Evolutionary conservation across 2,113 vertebrate species (phyloP).

Genomic region (Xiphorhynchus elegans): DNA sequence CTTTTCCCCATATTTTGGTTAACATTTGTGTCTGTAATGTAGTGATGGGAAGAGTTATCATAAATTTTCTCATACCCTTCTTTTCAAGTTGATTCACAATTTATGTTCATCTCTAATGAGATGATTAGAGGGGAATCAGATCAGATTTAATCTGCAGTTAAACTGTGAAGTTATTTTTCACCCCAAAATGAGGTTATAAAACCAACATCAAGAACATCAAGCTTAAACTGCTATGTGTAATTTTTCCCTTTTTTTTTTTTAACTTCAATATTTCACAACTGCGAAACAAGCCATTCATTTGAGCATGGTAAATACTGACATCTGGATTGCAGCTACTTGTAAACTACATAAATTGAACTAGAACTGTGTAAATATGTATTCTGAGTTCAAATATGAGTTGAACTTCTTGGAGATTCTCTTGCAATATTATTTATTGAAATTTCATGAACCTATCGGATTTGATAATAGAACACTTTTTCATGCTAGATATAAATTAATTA

Average conservation of each 20-base stretch:
- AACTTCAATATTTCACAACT: not conserved
- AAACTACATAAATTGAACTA: not conserved
- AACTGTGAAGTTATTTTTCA: constrained; percentile 38
- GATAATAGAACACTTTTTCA: not conserved
- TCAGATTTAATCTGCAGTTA: constrained; percentile 63
- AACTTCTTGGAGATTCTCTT: not conserved
- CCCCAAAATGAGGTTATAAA: constrained; percentile 45
- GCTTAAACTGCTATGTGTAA: not conserved
- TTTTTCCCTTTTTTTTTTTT: not conserved
- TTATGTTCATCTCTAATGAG: constrained; percentile 59
- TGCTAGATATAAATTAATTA: not conserved
- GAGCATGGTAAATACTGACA: not conserved
- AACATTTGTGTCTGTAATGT: not conserved
- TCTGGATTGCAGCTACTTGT: not conserved
- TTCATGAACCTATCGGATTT: not conserved
- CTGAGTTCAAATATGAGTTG: not conserved
- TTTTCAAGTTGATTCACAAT: constrained; percentile 32
- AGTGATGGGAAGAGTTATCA: not conserved
- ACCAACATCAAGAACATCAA: constrained; percentile 42
- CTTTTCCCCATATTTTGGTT: not conserved
- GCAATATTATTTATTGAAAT: not conserved
- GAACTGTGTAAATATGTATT: not conserved
- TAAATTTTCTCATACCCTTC: constrained; percentile 1
- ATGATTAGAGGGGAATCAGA: constrained; percentile 63
- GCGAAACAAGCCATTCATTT: not conserved